Evolutionary conservation across 1,140 invertebrate genomes (phyloP), one percentile per base, ranked within the genome.

Genomic region (Thereuonema tuberculata): DNA sequence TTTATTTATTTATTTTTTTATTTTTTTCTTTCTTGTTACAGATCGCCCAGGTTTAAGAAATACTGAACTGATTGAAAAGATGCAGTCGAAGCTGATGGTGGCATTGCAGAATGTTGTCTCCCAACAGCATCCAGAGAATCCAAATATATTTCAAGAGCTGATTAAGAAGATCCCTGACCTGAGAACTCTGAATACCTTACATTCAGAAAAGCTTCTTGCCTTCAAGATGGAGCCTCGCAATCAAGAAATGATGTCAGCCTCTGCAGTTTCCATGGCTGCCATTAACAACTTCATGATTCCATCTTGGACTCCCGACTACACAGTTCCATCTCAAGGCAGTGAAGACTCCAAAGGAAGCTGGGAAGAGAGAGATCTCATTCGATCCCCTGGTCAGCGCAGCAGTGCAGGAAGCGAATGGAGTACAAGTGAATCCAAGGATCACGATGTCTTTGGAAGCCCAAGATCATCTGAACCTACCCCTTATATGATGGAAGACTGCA

Each of bases 101-200:
- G 85, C 87, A 50, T 76, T 97, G 28, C 88, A 93, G 69, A 84
- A 84, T n/a, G 83, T 93, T 20, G 80, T 96, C 43, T 67, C 69
- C 14, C 65, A 89, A 68, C 91, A 89, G 70, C 89, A 93, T 73
- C 72, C 72, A 25, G 73, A 79, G 27, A 72, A 76, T 62, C 68
- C 83, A 0, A 83, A 85, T 56, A 84, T 96, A 58, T 80, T 91
- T 57, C 79, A 83, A 53, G 90, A 95, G 70, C 72, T 97, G 62
- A 82, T 95, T 74, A 91, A 91, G 71, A 96, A 94, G 67, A 87
- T 96, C 59, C 92, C 93, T 1, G 94, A 98, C 75, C 78, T 98
- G 63, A 80, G 93, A 62, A 97, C 93, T 0, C 75, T 97, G 43
- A 97, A 96, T 75, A 95, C 93, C 1, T 79, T 98, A 14, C 94